These are phyloP conservation scores for Machaerirhynchus nigripectus DNA, from an alignment of 2,113 vertebrate species.

Conservation along the genomic window DNA sequence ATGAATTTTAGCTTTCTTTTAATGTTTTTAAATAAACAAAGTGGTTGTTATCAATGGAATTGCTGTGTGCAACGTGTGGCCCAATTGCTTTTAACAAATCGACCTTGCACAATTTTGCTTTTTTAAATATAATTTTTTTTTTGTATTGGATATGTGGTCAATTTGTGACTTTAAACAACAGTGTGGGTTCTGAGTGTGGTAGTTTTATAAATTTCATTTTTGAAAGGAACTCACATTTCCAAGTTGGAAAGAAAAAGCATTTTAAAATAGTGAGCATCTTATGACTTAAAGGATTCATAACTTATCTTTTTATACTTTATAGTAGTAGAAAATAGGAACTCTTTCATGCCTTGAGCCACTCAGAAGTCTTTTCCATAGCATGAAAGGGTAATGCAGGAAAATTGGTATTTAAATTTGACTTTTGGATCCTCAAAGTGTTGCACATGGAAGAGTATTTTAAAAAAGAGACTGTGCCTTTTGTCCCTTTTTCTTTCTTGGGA, in stretches of 20 bases:
- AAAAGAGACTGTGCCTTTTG: neutral
- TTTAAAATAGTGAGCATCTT: neutral
- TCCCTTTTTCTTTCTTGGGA: neutral
- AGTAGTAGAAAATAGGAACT: neutral
- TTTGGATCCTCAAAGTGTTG: neutral
- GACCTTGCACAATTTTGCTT: neutral
- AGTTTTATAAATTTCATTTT: neutral
- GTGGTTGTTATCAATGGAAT: neutral
- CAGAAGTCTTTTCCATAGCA: neutral
- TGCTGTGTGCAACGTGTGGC: neutral
- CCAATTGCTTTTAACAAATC: neutral
- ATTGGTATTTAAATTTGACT: neutral
- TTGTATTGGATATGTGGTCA: neutral
- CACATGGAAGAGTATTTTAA: neutral
- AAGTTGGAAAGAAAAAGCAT: accelerated
- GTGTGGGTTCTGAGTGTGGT: neutral
- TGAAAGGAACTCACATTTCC: neutral
- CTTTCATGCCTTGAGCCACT: neutral
- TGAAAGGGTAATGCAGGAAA: neutral
- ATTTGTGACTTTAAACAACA: neutral
- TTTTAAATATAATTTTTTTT: neutral
- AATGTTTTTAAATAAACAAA: neutral
- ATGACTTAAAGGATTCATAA: neutral
- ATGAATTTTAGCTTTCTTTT: neutral
- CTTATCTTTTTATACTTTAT: neutral